Percentiles rank a stretch among this genome's conserved stretches.
Evolutionary conservation across 1,140 invertebrate genomes (phyloP).

Genomic region (Hyphantria cunea): DNA sequence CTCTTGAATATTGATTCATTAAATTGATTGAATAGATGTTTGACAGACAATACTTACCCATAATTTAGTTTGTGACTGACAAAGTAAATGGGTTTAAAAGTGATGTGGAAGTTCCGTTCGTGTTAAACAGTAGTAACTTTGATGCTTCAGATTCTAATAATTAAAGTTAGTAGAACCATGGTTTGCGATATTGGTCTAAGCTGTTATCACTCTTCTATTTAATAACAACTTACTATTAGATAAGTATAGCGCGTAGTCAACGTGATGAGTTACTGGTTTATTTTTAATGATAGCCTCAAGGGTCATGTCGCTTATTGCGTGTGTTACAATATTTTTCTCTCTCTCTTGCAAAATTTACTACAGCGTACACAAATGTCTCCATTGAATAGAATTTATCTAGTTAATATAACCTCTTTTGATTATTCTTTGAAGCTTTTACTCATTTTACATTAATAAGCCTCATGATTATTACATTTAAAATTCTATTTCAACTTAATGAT

Average conservation of each 20-base stretch:
- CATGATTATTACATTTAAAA: too few species aligned
- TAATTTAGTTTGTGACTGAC: too few species aligned
- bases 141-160: too few species aligned
- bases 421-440: slow-evolving; percentile 48
- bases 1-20: too few species aligned
- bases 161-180: too few species aligned
- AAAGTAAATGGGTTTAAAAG: too few species aligned
- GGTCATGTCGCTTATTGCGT: slow-evolving; percentile 24
- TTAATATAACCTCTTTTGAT: slow-evolving; percentile 76
- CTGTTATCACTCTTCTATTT: slow-evolving; percentile 71
- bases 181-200: slow-evolving; percentile 45
- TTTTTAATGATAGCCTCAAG: slow-evolving; percentile 16
- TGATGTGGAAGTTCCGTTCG: too few species aligned
- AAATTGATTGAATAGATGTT: too few species aligned
- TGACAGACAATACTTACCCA: too few species aligned
- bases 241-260: slow-evolving; percentile 84
- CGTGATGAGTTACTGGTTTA: slow-evolving; percentile 64
- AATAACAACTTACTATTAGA: slow-evolving; percentile 61
- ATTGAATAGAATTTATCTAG: neutral
- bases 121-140: too few species aligned
- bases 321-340: slow-evolving; percentile 66
- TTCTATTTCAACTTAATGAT: too few species aligned
- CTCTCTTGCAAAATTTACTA: slow-evolving; percentile 27
- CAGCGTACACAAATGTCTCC: slow-evolving; percentile 19
- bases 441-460: too few species aligned